Base-by-base conservation (phyloP, 1,140 invertebrate genomes). In the Leptopilina boulardi region DNA sequence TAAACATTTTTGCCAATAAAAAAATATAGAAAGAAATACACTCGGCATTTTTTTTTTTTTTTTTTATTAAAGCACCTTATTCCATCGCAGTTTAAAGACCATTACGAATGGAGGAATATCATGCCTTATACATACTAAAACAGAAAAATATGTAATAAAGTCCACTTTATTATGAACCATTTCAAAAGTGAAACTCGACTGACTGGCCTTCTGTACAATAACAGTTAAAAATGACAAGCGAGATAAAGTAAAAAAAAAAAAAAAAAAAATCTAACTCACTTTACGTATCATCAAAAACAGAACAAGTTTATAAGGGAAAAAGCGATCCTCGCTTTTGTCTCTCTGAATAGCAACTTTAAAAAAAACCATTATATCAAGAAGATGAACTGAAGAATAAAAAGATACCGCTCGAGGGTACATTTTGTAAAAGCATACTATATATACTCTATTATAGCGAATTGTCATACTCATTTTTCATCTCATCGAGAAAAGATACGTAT, bases 361-460 rank as follows among this genome's bases (percentile, higher is more conserved):
- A 44, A 51, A 51, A 51, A 51, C 47, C 47, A 51, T 51, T 51
- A 51, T 51, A 51, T 51, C 47, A 51, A 51, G 47, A 51, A 51
- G 47, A 51, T 51, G 47, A 51, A 51, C n/a, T 18, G 4, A 51
- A 51, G 47, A 51, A 51, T 51, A 51, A 51, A 51, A 51, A 51
- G 47, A 51, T 51, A 51, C 47, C n/a, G 47, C 47, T 51, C 47
- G 2, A 51, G 15, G 47, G 47, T 18, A 51, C 47, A 51, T 51
- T 51, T 51, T 18, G 47, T 51, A 51, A 47, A 47, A 47, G 47
- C 4, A 18, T 15, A 18, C 47, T 18, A n/a, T 51, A n/a, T 18
- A 18, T 51, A n/a, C 47, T 51, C 47, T 51, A 51, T 51, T 51
- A 51, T 51, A 51, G 18, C 47, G 15, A 51, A 51, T 51, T 51